Evolutionary conservation across 2,113 vertebrate genomes (phyloP).

Genomic region (Hippopotamus amphibius): DNA sequence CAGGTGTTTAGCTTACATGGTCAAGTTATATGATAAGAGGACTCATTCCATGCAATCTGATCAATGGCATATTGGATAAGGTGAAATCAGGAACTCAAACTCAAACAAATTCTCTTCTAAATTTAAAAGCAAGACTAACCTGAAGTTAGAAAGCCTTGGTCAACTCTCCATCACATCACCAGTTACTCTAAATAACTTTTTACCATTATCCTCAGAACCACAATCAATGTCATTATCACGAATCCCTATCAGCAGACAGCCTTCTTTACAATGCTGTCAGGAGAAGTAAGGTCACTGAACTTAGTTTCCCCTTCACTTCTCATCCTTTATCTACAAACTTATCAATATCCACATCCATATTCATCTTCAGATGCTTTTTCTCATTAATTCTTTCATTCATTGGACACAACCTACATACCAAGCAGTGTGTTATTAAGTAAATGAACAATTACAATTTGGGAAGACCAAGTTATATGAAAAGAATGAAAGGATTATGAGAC

Average conservation of each 20-base stretch:
- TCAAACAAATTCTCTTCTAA: background rate
- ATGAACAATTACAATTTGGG: background rate
- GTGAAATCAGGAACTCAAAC: background rate
- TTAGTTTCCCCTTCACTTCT: background rate
- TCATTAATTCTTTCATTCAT: background rate
- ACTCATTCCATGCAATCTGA: background rate
- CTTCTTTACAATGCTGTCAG: background rate
- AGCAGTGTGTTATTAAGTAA: background rate
- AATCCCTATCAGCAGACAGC: background rate
- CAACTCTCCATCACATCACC: background rate
- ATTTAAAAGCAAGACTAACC: constrained; percentile 23
- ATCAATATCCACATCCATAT: background rate
- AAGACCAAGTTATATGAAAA: background rate
- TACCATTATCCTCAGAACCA: background rate
- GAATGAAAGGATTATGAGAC: no score
- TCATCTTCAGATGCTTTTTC: background rate
- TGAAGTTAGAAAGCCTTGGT: background rate
- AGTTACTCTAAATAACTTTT: background rate
- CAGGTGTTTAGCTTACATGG: background rate
- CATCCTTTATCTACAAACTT: background rate
- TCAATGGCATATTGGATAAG: background rate
- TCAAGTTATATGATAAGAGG: background rate
- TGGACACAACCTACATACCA: background rate
- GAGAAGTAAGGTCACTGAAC: background rate
- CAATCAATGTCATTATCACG: background rate